Base-by-base conservation (phyloP, 2,113 vertebrate species). In the Mustela lutreola region DNA sequence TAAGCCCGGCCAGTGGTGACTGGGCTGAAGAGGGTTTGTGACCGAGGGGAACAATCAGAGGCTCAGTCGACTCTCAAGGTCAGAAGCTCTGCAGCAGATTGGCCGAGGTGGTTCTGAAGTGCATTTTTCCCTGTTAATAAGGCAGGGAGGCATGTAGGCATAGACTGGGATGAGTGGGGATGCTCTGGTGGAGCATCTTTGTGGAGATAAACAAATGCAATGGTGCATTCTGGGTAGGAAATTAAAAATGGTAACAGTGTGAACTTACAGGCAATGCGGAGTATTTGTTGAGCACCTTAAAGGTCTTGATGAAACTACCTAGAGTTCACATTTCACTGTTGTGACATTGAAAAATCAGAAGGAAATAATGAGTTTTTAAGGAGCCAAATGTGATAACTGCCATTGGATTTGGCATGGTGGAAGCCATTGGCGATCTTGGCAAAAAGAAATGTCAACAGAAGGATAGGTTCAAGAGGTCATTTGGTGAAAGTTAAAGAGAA, bases 341-440 rank as follows among this genome's bases (percentile, higher is more conserved):
- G 50, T 87, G 93, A 76, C 71, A 28, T 21, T 70, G 92, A 97
- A 78, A 71, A 80, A 50, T 76, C 48, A 56, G 89, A 83, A 88
- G 79, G 67, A 94, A 95, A 73, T 80, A 50, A 36, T 28, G 39
- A 48, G 10, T 88, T 76, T 28, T 67, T 83, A 71, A 87, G 45
- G 71, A 97, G 81, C 12, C 36, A 31, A 21, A 36, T 67, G 2
- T 62, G 56, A 14, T 82, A n/a, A 82, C 8, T 83, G 36, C 14
- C 4, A 18, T 24, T 65, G 56, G n/a, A 5, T 83, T 58, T 95
- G 50, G 56, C 26, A 39, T 14, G 24, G 60, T 67, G 65, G 70
- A 53, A 91, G 31, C 58, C 31, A 56, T 33, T 11, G 26, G 21
- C 9, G 16, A 58, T 62, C 76, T 81, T 88, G 85, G 39, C 60